A percentile compares a stretch with the other conserved stretches of the same genome.
Conservation (phyloP, 2,888 invertebrate genomes). For the Oxyteleia sp. region DNA sequence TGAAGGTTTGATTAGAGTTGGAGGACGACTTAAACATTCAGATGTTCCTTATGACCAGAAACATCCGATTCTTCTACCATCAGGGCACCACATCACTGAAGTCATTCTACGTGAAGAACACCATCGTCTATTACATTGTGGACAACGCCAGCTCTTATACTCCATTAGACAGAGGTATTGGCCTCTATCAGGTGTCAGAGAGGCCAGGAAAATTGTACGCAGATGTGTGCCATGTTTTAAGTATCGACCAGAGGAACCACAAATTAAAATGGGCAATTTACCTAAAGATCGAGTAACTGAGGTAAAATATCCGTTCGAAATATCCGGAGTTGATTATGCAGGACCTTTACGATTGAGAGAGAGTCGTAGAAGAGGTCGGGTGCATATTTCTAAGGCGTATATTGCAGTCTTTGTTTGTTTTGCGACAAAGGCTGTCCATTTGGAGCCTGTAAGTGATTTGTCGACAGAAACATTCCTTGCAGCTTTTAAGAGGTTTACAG, state of each 20-base stretch:
- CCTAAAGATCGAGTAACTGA: constrained; percentile 19
- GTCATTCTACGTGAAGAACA: not conserved
- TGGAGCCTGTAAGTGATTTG: constrained; percentile 58
- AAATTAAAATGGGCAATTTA: constrained; percentile 39
- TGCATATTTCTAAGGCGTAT: constrained; percentile 66
- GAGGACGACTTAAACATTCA: not conserved
- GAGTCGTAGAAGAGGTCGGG: constrained; percentile 36
- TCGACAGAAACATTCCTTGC: constrained; percentile 58
- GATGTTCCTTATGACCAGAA: not conserved
- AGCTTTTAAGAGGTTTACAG: constrained; percentile 50
- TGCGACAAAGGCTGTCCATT: constrained; percentile 15
- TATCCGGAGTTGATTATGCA: constrained; percentile 26
- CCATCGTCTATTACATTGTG: no score
- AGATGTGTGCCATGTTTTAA: constrained; percentile 42
- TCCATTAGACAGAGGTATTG: not conserved
- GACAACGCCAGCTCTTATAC: not conserved
- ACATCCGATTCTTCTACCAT: not conserved
- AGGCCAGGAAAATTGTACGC: constrained; percentile 25
- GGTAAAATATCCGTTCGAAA: constrained; percentile 27
- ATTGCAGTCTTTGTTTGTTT: no score
- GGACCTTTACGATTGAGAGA: constrained; percentile 70
- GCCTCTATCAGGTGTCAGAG: not conserved
- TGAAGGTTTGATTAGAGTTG: not conserved
- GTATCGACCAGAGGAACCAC: constrained; percentile 36
- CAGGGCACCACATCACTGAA: no score